Conservation (phyloP, 2,797 vertebrate species). For the Alcedo quadribrachys region DNA sequence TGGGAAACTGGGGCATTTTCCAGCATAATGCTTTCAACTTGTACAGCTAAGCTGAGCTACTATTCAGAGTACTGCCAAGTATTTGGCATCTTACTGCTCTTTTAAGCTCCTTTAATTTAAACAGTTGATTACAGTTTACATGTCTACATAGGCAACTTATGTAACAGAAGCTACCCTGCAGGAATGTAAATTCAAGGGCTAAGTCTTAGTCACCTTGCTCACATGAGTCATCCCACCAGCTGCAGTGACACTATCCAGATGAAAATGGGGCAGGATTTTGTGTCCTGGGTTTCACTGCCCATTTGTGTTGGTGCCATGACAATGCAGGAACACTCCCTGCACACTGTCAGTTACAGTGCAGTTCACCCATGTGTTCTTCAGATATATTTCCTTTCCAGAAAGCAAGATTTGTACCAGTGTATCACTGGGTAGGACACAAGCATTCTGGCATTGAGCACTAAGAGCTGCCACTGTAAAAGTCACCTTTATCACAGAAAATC, state of each 20-base stretch:
- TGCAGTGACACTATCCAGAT: slow-evolving; percentile 35
- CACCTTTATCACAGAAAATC: background rate
- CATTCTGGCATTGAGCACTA: background rate
- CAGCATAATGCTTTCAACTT: slow-evolving; percentile 39
- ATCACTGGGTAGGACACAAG: accelerated
- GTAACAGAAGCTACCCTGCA: slow-evolving; percentile 30
- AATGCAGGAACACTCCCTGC: background rate
- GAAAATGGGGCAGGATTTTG: background rate
- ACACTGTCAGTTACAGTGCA: background rate
- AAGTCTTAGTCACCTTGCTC: slow-evolving; percentile 46
- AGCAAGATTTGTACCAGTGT: background rate
- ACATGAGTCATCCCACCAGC: slow-evolving; percentile 37
- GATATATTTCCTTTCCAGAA: background rate
- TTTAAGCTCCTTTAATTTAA: slow-evolving; percentile 56
- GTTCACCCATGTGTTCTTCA: background rate
- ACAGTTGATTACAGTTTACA: slow-evolving; percentile 50
- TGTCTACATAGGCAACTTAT: slow-evolving; percentile 21
- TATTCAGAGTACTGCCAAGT: slow-evolving; percentile 25
- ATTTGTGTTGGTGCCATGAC: background rate
- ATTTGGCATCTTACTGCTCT: slow-evolving; percentile 49
- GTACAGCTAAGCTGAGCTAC: slow-evolving; percentile 39
- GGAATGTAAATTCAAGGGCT: slow-evolving; percentile 32
- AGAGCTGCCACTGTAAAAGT: background rate
- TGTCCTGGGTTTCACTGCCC: background rate
- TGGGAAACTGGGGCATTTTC: slow-evolving; percentile 49